A percentile compares a stretch with the other conserved stretches of the same genome.
phyloP scores from a whole-genome alignment of 2,888 invertebrate species.

The Drosophila peninsularis region DNA sequence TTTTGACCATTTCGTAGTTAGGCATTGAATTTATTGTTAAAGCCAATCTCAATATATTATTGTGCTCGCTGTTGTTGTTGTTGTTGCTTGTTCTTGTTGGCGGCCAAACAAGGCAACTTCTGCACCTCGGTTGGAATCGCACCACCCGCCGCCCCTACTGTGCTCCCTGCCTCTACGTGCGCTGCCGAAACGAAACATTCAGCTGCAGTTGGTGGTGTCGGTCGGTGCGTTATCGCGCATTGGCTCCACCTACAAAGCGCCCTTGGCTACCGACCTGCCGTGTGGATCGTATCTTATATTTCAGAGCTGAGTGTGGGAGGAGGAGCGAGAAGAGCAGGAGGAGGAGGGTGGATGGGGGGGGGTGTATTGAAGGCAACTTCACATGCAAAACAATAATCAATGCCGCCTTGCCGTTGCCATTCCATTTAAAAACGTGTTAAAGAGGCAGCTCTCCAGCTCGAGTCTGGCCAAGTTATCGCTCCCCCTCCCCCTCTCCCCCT shows the following conservation, averaged over 20 bases:
- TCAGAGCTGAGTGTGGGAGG: neutral
- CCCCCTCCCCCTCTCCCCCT: neutral
- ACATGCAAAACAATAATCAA: slow-evolving; percentile 79
- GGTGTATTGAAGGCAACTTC: slow-evolving; percentile 14
- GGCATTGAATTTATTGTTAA: slow-evolving; percentile 73
- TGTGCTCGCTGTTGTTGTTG: slow-evolving; percentile 43
- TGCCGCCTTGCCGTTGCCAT: slow-evolving; percentile 56
- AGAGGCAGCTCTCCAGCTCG: slow-evolving; percentile 57
- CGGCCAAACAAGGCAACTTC: slow-evolving; percentile 66
- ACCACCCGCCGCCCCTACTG: neutral
- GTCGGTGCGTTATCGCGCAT: slow-evolving; percentile 68
- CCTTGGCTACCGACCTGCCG: slow-evolving; percentile 63
- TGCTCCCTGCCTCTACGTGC: neutral
- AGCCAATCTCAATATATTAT: slow-evolving; percentile 70
- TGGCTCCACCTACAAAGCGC: slow-evolving; percentile 71
- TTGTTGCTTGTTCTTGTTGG: slow-evolving; percentile 13
- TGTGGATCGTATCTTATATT: slow-evolving; percentile 29
- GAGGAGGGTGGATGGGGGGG: neutral
- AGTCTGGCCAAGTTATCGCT: neutral
- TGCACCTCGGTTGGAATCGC: slow-evolving; percentile 59
- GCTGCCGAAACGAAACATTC: slow-evolving; percentile 8
- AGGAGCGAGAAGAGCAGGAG: neutral
- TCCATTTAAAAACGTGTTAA: slow-evolving; percentile 78
- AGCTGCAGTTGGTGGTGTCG: slow-evolving; percentile 38
- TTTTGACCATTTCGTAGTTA: slow-evolving; percentile 60